Evolutionary conservation across 2,113 vertebrate genomes (phyloP).

Genomic region (Typhlomys cinereus): DNA sequence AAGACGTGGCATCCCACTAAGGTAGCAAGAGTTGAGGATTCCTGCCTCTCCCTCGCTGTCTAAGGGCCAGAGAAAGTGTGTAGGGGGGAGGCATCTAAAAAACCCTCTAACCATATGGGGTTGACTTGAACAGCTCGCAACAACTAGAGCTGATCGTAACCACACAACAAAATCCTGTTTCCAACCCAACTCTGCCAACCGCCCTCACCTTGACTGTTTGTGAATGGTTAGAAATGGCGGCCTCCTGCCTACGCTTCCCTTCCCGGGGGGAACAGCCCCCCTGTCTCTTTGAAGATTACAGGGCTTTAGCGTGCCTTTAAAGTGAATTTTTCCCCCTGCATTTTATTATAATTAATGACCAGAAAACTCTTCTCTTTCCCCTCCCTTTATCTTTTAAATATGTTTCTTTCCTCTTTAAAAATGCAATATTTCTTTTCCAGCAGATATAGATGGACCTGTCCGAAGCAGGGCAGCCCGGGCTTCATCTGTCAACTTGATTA

Average conservation of each 20-base stretch:
- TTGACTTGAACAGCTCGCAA: background rate
- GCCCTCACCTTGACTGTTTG: background rate
- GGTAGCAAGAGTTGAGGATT: background rate
- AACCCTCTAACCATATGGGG: fast-evolving
- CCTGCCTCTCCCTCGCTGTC: background rate
- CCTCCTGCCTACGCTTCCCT: slow-evolving; percentile 46
- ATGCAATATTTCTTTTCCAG: slow-evolving; percentile 89
- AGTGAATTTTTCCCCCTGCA: slow-evolving; percentile 80
- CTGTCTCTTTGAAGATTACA: slow-evolving; percentile 88
- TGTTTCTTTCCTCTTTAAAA: slow-evolving; percentile 88
- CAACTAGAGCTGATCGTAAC: background rate
- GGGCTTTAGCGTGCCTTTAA: slow-evolving; percentile 86
- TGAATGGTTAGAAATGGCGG: background rate
- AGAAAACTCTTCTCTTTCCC: slow-evolving; percentile 83
- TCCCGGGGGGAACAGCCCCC: slow-evolving; percentile 62
- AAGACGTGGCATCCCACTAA: background rate
- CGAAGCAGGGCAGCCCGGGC: slow-evolving; percentile 79
- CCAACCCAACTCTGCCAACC: fast-evolving
- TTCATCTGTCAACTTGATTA: slow-evolving; percentile 88
- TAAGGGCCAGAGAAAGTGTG: background rate
- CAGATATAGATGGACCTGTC: slow-evolving; percentile 86
- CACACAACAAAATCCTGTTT: background rate
- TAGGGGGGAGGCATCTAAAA: fast-evolving
- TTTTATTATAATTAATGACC: slow-evolving; percentile 89
- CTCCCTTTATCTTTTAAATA: slow-evolving; percentile 89